Percentiles rank a stretch among this genome's conserved stretches.
These are phyloP conservation scores for Sminthurinus aureus DNA, from an alignment of 2,888 invertebrate genomes.

Conservation along the genomic window DNA sequence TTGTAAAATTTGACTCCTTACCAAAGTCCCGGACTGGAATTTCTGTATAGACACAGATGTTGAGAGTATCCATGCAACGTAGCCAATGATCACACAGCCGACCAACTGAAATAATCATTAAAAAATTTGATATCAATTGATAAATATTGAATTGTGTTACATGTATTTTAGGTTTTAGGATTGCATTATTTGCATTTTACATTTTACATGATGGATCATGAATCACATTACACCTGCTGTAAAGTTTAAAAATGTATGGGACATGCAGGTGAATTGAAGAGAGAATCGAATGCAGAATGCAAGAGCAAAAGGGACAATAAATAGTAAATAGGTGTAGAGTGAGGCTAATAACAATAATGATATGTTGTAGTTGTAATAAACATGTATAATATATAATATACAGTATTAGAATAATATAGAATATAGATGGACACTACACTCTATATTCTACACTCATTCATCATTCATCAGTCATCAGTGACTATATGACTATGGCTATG, in stretches of 20 bases:
- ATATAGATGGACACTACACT: no score
- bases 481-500: no score
- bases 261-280: no score
- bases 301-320: neutral
- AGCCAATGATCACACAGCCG: constrained; percentile 62
- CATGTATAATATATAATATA: no score
- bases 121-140: neutral
- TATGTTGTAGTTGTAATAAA: neutral
- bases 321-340: neutral
- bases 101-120: constrained; percentile 59
- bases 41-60: constrained; percentile 62
- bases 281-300: neutral
- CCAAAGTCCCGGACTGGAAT: constrained; percentile 63
- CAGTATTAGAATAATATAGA: no score
- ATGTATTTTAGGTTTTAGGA: no score
- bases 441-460: no score
- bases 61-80: constrained; percentile 63
- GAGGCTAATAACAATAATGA: constrained; percentile 20
- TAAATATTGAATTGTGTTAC: no score
- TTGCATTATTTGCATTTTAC: no score
- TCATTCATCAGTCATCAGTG: constrained; percentile 20
- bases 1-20: constrained; percentile 43
- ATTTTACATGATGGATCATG: neutral
- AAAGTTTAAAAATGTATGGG: no score
- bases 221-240: neutral